Percentiles rank a stretch among this genome's conserved stretches.
Conservation (phyloP, 2,113 vertebrate genomes). For the Siniperca chuatsi region DNA sequence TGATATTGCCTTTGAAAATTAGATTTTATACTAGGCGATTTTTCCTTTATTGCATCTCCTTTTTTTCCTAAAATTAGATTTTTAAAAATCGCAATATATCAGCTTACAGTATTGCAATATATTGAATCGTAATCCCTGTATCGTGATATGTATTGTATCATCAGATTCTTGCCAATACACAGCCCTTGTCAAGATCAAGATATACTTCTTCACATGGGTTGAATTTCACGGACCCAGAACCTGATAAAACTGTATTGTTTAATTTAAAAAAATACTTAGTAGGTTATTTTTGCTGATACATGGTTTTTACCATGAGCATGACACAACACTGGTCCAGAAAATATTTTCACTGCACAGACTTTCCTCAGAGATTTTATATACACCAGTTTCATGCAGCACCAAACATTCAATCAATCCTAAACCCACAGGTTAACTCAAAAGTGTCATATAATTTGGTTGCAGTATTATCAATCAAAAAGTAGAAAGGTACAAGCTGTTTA, state of each 20-base stretch:
- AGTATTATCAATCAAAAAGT: slow-evolving; percentile 67
- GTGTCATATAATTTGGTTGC: slow-evolving; percentile 61
- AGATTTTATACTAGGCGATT: too few relatives aligned
- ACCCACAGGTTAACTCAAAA: slow-evolving; percentile 58
- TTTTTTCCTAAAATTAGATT: too few relatives aligned
- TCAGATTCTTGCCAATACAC: too few relatives aligned
- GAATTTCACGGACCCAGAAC: not conserved
- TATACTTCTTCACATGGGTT: not conserved
- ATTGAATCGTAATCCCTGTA: too few relatives aligned
- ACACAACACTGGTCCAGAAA: slow-evolving; percentile 16
- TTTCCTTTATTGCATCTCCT: too few relatives aligned
- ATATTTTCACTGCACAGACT: slow-evolving; percentile 12
- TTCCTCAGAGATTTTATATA: slow-evolving; percentile 44
- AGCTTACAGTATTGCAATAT: not conserved
- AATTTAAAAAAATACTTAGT: not conserved
- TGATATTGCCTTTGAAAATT: too few relatives aligned
- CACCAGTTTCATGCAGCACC: slow-evolving; percentile 38
- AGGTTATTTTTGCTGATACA: not conserved
- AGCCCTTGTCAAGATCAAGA: not conserved
- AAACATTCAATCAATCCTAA: slow-evolving; percentile 55
- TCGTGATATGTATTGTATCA: too few relatives aligned
- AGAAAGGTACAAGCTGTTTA: slow-evolving; percentile 62
- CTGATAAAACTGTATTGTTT: not conserved
- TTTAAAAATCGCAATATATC: too few relatives aligned
- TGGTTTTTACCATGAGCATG: not conserved